Evolutionary conservation across 2,888 invertebrate species (phyloP).

Genomic region (Galerucella calmariensis): DNA sequence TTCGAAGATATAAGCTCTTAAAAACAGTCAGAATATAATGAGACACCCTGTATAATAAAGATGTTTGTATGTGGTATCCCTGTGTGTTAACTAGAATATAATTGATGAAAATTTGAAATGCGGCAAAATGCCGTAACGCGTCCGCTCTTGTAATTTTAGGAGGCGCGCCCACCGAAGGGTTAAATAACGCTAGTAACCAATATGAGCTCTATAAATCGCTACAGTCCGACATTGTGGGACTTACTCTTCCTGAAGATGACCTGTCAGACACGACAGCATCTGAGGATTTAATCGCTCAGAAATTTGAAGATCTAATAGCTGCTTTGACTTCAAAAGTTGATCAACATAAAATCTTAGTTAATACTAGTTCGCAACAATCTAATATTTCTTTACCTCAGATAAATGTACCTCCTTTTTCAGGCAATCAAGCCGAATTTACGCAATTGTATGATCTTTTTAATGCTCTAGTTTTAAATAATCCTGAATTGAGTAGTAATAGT

Average conservation of each 20-base stretch:
- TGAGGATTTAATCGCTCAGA: background rate
- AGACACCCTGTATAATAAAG: no score
- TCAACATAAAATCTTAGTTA: no score
- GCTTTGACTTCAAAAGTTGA: background rate
- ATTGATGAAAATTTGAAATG: no score
- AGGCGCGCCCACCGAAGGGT: no score
- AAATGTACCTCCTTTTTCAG: background rate
- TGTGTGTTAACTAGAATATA: no score
- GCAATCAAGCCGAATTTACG: slow-evolving; percentile 1
- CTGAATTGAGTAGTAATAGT: background rate
- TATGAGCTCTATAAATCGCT: slow-evolving; percentile 8
- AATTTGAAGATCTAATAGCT: slow-evolving; percentile 6
- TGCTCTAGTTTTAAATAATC: slow-evolving; percentile 3
- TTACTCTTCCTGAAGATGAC: slow-evolving; percentile 4
- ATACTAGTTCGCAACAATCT: slow-evolving; percentile 3
- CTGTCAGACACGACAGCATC: background rate
- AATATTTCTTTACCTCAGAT: slow-evolving; percentile 6
- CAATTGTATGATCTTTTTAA: background rate
- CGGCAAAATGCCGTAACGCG: no score
- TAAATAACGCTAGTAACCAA: background rate
- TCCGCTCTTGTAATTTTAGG: no score
- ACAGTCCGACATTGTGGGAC: slow-evolving; percentile 5
- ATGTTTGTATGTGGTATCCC: no score
- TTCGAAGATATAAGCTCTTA: no score
- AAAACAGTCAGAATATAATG: no score